phyloP scores from a whole-genome alignment of 2,113 vertebrate species.

The Xenopus tropicalis region UCB_Xtro_10.0 CM004446.2:64149501-64150000 shows the following conservation, averaged over 20 bases:
- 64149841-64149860: neutral
- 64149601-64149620: neutral
- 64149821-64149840: neutral
- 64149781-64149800: neutral
- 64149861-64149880: neutral
- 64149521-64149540: too few species aligned
- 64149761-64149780: conserved; percentile 1
- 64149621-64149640: neutral
- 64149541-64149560: too few species aligned
- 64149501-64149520: too few species aligned
- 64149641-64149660: neutral
- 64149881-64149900: conserved; percentile 4
- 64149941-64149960: neutral
- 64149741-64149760: neutral
- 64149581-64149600: too few species aligned
- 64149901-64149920: neutral
- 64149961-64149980: conserved; percentile 21
- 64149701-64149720: neutral
- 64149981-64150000: conserved; percentile 20
- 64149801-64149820: conserved; percentile 1
- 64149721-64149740: neutral
- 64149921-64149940: conserved; percentile 23
- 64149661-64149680: conserved; percentile 12
- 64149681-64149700: neutral
- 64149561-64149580: too few species aligned